Conservation (phyloP, 2,113 vertebrate species). For the Peromyscus polionotus region DNA sequence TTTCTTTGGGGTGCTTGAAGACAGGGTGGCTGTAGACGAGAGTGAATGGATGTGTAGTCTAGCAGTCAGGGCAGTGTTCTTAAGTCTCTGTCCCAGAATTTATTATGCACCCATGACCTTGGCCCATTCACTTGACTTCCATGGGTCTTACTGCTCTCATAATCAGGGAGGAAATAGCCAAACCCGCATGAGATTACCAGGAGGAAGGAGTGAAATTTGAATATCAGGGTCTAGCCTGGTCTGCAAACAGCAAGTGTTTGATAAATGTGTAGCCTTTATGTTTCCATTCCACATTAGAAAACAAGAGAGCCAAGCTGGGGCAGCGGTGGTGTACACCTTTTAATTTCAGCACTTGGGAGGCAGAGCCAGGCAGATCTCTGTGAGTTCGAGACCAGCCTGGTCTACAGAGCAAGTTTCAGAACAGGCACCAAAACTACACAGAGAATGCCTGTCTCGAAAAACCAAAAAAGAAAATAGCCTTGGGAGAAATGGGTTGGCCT, state of each 20-base stretch:
- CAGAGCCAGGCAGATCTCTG: too few species aligned
- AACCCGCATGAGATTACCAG: neutral
- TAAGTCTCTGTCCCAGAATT: neutral
- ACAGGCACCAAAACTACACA: too few species aligned
- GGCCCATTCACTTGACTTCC: neutral
- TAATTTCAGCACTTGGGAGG: too few species aligned
- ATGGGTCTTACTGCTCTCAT: neutral
- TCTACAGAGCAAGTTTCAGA: too few species aligned
- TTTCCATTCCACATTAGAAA: neutral
- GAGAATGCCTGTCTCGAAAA: too few species aligned
- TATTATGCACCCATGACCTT: fast-evolving
- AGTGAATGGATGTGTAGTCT: neutral
- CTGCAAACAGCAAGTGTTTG: neutral
- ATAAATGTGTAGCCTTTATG: neutral
- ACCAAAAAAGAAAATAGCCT: too few species aligned
- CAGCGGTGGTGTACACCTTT: too few species aligned
- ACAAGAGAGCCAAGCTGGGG: too few species aligned
- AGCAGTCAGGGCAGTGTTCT: fast-evolving
- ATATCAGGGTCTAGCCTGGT: fast-evolving
- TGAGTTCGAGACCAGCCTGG: too few species aligned
- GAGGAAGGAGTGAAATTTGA: neutral
- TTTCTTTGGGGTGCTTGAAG: neutral
- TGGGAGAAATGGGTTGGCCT: too few species aligned
- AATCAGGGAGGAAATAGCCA: neutral
- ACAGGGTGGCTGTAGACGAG: neutral